Conservation (phyloP, 2,113 vertebrate species). For the Fulica atra region DNA sequence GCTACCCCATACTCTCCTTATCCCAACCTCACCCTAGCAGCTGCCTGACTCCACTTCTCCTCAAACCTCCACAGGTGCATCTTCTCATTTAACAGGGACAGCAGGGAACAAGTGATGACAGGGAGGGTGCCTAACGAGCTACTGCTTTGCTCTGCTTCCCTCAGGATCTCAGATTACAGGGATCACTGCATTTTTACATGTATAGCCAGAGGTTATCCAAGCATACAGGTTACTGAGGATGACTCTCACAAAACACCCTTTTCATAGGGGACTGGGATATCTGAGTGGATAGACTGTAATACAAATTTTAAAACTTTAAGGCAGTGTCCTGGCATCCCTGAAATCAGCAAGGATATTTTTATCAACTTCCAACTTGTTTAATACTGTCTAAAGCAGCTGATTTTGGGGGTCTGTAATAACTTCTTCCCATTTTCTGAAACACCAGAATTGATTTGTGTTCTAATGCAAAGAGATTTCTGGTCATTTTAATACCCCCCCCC, state of each 20-base stretch:
- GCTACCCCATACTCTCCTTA: not conserved
- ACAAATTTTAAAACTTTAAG: not conserved
- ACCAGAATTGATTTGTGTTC: not conserved
- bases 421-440: conserved; percentile 7
- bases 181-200: not conserved
- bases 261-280: not conserved
- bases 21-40: not conserved
- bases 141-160: not conserved
- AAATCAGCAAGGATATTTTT: not conserved
- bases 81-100: not conserved
- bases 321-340: not conserved
- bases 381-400: not conserved
- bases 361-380: not conserved
- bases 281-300: not conserved
- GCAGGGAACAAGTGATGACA: not conserved
- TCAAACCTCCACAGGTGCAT: not conserved
- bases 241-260: not conserved
- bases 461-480: not conserved
- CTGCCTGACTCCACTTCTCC: not conserved
- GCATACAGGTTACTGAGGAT: not conserved
- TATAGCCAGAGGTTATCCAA: not conserved
- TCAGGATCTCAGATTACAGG: not conserved
- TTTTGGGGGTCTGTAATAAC: not conserved
- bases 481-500: not conserved
- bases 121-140: not conserved